phyloP scores from a whole-genome alignment of 2,888 invertebrate species.

The Pomacea canaliculata region DNA sequence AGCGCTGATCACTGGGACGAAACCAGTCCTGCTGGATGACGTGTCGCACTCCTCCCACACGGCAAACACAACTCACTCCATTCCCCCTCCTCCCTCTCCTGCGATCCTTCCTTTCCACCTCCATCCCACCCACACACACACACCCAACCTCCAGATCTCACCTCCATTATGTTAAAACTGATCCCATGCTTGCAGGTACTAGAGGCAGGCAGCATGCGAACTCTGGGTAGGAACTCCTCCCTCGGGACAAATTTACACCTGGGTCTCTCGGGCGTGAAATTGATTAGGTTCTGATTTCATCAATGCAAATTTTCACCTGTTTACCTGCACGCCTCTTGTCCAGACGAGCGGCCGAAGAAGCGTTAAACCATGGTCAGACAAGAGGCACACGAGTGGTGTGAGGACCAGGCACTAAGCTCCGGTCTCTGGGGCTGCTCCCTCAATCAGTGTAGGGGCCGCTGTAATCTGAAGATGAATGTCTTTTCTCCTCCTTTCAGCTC shows the following conservation, averaged over 20 bases:
- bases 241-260: background rate
- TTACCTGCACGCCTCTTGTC: background rate
- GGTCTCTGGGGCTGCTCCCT: too few species aligned
- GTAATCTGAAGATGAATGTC: too few species aligned
- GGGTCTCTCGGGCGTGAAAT: conserved; percentile 1
- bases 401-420: too few species aligned
- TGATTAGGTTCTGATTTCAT: conserved; percentile 3
- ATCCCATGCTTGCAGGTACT: too few species aligned
- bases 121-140: background rate
- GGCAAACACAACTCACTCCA: background rate
- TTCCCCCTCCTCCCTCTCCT: background rate
- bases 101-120: background rate
- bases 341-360: background rate
- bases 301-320: conserved; percentile 4
- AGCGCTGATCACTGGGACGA: too few species aligned
- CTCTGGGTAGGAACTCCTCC: background rate
- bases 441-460: too few species aligned
- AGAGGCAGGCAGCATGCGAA: too few species aligned
- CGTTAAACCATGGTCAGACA: background rate
- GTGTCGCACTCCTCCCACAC: background rate
- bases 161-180: background rate
- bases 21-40: too few species aligned
- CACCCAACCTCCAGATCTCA: background rate
- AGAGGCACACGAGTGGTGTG: too few species aligned
- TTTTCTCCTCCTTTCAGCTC: too few species aligned